Percentiles rank a stretch among this genome's conserved stretches.
Conservation (phyloP, 2,113 vertebrate species). For the Pelusios castaneus region DNA sequence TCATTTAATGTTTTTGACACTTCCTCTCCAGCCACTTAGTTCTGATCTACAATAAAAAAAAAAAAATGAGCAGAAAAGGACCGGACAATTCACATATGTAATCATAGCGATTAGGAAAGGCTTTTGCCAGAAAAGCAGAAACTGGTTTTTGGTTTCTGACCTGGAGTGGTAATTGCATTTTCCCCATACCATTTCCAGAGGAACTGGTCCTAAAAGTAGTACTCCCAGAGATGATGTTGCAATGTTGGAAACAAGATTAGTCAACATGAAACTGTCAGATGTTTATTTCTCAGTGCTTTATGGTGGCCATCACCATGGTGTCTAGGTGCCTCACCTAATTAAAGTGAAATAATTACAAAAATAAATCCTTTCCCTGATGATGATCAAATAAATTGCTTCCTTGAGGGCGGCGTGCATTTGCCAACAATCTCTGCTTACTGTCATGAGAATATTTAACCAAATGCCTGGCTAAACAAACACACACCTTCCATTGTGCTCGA, state of each 20-base stretch:
- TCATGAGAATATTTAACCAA: slow-evolving; percentile 18
- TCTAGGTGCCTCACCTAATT: not conserved
- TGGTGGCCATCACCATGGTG: not conserved
- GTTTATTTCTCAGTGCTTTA: slow-evolving; percentile 28
- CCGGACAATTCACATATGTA: slow-evolving; percentile 23
- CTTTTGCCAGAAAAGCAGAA: not conserved
- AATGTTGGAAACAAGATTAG: not conserved
- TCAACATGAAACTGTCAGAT: not conserved
- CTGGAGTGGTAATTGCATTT: slow-evolving; percentile 35
- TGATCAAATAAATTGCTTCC: slow-evolving; percentile 7
- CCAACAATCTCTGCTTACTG: slow-evolving; percentile 14
- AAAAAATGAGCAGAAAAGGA: slow-evolving; percentile 25
- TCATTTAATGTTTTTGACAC: not conserved
- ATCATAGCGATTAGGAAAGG: slow-evolving; percentile 59
- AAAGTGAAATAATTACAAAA: not conserved
- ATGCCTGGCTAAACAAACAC: slow-evolving; percentile 15
- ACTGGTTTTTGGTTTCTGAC: slow-evolving; percentile 38
- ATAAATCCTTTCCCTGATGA: slow-evolving; percentile 34
- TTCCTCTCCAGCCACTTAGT: not conserved
- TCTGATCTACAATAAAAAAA: slow-evolving; percentile 6
- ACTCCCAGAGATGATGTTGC: not conserved
- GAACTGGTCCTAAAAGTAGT: slow-evolving; percentile 27
- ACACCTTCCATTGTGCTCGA: slow-evolving; percentile 30
- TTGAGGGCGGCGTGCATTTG: not conserved
- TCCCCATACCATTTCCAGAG: slow-evolving; percentile 40